These are phyloP conservation scores for Cerastis leucographa DNA, from an alignment of 2,888 invertebrate genomes.

Conservation along the genomic window DNA sequence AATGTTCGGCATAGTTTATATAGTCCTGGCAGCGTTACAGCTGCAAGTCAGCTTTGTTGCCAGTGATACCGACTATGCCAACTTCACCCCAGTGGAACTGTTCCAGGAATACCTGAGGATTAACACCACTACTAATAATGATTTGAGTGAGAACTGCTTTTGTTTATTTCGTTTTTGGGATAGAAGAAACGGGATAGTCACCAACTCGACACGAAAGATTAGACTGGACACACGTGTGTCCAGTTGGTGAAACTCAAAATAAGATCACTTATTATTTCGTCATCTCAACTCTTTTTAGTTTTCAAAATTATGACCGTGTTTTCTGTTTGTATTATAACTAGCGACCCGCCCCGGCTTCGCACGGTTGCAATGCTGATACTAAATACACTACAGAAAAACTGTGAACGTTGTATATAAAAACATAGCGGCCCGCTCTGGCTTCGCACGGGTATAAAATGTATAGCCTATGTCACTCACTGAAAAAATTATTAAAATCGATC, in stretches of 20 bases:
- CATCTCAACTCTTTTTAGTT: background rate
- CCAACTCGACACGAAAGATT: no score
- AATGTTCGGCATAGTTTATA: slow-evolving; percentile 40
- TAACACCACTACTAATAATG: slow-evolving; percentile 73
- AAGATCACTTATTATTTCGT: no score
- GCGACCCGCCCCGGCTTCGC: no score
- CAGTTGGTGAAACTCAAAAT: no score
- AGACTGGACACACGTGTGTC: no score
- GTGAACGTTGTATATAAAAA: no score
- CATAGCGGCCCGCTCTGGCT: no score
- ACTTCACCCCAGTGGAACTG: slow-evolving; percentile 63
- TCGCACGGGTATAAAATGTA: no score
- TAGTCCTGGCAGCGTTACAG: slow-evolving; percentile 34
- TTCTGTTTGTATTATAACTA: background rate
- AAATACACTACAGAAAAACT: no score
- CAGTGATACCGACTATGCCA: slow-evolving; percentile 57
- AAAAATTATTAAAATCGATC: no score
- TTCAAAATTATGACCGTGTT: background rate
- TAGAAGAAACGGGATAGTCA: background rate
- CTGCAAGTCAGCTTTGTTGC: slow-evolving; percentile 31
- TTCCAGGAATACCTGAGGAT: slow-evolving; percentile 75
- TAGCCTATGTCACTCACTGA: no score
- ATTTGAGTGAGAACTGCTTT: slow-evolving; percentile 72
- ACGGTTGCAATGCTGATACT: no score
- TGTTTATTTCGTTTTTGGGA: background rate